phyloP scores from a whole-genome alignment of 2,888 invertebrate species.

The Hirtodrosophila cameraria region DNA sequence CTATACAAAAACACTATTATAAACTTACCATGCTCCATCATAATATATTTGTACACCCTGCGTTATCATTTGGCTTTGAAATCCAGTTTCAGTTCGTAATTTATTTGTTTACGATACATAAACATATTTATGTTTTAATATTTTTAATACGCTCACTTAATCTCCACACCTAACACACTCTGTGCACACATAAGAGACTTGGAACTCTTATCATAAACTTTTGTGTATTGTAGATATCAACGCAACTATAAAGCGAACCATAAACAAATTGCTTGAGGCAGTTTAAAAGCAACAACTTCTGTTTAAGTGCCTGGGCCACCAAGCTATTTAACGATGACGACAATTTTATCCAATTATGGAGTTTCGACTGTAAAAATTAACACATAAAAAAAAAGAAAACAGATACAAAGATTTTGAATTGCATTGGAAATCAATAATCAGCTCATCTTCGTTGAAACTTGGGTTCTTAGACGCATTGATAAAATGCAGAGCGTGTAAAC shows the following conservation, averaged over 20 bases:
- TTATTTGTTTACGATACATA: background rate
- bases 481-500: conserved; percentile 60
- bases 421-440: conserved; percentile 52
- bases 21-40: too few relatives aligned
- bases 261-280: conserved; percentile 49
- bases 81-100: too few relatives aligned
- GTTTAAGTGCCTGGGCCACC: conserved; percentile 47
- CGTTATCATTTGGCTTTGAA: too few relatives aligned
- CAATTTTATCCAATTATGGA: conserved; percentile 63
- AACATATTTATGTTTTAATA: conserved; percentile 5
- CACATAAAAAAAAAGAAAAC: conserved; percentile 43
- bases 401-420: conserved; percentile 31
- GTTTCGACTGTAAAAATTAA: conserved; percentile 43
- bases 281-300: conserved; percentile 47
- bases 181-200: background rate
- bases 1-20: too few relatives aligned
- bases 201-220: conserved; percentile 36
- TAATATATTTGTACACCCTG: too few relatives aligned
- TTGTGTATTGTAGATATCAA: conserved; percentile 33
- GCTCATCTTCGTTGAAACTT: conserved; percentile 13
- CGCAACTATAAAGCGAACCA: conserved; percentile 35
- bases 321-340: conserved; percentile 45
- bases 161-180: conserved; percentile 28
- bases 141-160: conserved; percentile 3
- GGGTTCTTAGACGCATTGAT: conserved; percentile 16